Percentiles rank a stretch among this genome's conserved stretches.
These are phyloP conservation scores for Rhodinocichla rosea DNA, from an alignment of 2,113 vertebrate genomes.

Conservation along the genomic window DNA sequence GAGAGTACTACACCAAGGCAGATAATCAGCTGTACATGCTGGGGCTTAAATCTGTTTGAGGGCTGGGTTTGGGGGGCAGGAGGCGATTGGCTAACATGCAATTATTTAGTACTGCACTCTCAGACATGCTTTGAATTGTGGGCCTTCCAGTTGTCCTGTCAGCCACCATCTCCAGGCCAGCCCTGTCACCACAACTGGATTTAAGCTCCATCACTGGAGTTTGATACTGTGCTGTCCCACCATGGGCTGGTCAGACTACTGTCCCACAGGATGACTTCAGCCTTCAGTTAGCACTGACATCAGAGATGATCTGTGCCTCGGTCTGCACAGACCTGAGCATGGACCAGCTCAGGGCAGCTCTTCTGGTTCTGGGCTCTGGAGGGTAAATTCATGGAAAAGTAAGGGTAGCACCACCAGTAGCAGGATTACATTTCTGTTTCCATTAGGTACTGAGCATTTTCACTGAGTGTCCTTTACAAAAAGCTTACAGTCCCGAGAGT, in stretches of 20 bases:
- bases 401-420: neutral
- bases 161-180: neutral
- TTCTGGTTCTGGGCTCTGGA: neutral
- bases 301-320: neutral
- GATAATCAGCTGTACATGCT: neutral
- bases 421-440: neutral
- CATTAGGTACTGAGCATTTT: neutral
- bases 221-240: neutral
- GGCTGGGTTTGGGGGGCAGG: neutral
- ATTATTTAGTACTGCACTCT: neutral
- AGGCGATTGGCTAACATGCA: neutral
- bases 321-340: neutral
- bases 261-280: neutral
- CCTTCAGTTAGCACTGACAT: neutral
- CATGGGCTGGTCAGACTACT: neutral
- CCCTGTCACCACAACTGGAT: neutral
- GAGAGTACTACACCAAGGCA: neutral
- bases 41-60: neutral
- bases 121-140: neutral
- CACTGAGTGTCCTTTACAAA: neutral
- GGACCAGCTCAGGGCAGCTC: neutral
- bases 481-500: neutral
- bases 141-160: neutral
- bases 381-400: neutral
- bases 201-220: neutral